phyloP scores from a whole-genome alignment of 1,140 invertebrate species.

The Vanessa tameamea region DNA sequence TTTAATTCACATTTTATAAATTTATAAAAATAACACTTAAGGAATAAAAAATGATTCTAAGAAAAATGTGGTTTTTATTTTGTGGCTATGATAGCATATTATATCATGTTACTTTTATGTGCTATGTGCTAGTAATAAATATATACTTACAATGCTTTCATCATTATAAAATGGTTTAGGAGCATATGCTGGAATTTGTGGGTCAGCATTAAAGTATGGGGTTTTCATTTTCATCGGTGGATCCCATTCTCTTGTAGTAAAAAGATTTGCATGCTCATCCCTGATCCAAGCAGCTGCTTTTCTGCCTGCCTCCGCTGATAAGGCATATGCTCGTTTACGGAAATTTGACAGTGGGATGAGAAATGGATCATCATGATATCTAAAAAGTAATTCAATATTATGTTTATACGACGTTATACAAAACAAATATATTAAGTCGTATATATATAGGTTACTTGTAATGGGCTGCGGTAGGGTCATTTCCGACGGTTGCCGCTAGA shows the following conservation, averaged over 20 bases:
- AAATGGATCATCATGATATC: constrained; percentile 94
- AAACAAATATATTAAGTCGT: not conserved
- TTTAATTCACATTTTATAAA: not conserved
- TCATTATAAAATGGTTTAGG: constrained; percentile 86
- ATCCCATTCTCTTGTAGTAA: constrained; percentile 86
- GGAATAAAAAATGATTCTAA: too few species aligned
- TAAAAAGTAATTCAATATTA: constrained; percentile 41
- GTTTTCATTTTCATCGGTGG: constrained; percentile 80
- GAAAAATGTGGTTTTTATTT: not conserved
- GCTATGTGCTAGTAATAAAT: not conserved
- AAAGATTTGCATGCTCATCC: constrained; percentile 88
- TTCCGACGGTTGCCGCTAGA: constrained; percentile 86
- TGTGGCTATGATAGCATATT: not conserved
- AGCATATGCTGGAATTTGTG: constrained; percentile 85
- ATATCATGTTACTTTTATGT: too few species aligned
- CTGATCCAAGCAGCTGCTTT: constrained; percentile 93
- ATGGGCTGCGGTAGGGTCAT: constrained; percentile 89
- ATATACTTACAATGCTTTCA: constrained; percentile 82
- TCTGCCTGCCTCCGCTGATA: constrained; percentile 91
- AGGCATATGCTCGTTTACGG: constrained; percentile 86
- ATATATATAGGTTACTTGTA: constrained; percentile 82
- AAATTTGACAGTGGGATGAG: constrained; percentile 90
- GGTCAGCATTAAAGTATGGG: constrained; percentile 80
- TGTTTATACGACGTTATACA: constrained; percentile 1
- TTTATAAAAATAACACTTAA: too few species aligned